These are phyloP conservation scores for Anguilla megastoma DNA, from an alignment of 2,797 vertebrate genomes.

Conservation along the genomic window DNA sequence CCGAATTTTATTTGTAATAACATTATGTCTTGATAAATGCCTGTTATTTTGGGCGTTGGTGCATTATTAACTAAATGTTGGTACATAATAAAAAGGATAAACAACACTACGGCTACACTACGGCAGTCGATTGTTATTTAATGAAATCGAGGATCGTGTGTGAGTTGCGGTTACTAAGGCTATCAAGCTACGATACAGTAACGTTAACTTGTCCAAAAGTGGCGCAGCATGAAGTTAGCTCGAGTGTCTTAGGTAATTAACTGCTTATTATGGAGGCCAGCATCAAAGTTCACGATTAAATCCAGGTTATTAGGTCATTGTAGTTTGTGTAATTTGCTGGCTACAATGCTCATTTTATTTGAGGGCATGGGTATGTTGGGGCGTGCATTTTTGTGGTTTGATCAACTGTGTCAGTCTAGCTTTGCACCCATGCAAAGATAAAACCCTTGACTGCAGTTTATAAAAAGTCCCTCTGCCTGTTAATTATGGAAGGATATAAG, in stretches of 20 bases:
- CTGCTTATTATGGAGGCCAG: not conserved
- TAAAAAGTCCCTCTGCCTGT: not conserved
- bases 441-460: not conserved
- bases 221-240: not conserved
- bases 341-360: not conserved
- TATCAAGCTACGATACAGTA: not conserved
- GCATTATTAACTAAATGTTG: too few relatives aligned
- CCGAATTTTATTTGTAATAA: not conserved
- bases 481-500: not conserved
- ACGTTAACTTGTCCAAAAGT: not conserved
- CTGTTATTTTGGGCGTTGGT: too few relatives aligned
- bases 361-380: not conserved
- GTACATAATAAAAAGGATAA: too few relatives aligned
- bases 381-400: not conserved
- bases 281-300: slow-evolving; percentile 4
- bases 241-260: not conserved
- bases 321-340: not conserved
- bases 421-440: not conserved
- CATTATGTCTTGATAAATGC: not conserved
- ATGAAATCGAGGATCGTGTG: not conserved
- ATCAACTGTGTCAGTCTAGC: not conserved
- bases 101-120: too few relatives aligned
- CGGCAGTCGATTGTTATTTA: not conserved
- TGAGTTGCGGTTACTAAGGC: not conserved
- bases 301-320: slow-evolving; percentile 14